phyloP scores from a whole-genome alignment of 2,797 vertebrate species.

The Lithobates pipiens region DNA sequence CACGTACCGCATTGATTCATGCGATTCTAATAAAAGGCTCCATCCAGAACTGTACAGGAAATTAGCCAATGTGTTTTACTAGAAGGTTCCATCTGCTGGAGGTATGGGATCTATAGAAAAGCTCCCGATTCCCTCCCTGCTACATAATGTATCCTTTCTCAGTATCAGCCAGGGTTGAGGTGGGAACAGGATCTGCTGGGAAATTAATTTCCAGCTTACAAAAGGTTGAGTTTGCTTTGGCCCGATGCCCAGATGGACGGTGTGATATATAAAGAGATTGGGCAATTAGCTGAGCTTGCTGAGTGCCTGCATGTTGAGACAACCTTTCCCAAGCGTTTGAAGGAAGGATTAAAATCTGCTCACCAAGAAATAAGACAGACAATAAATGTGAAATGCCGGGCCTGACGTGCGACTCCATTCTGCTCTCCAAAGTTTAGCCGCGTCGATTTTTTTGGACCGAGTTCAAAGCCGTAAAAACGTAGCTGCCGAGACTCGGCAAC shows the following conservation, averaged over 20 bases:
- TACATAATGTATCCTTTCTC: conserved; percentile 36
- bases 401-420: conserved; percentile 51
- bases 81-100: not conserved
- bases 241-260: conserved; percentile 57
- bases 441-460: conserved; percentile 55
- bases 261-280: conserved; percentile 59
- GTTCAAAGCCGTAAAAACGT: conserved; percentile 52
- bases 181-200: conserved; percentile 58
- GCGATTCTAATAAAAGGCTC: not conserved
- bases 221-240: conserved; percentile 59
- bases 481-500: conserved; percentile 26
- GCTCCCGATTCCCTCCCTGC: not conserved
- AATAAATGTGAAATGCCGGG: conserved; percentile 58
- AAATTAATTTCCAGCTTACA: conserved; percentile 59
- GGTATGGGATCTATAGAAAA: not conserved
- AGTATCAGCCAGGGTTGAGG: conserved; percentile 20
- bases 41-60: not conserved
- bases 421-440: conserved; percentile 56
- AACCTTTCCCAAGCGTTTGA: conserved; percentile 61
- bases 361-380: conserved; percentile 56
- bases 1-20: not conserved
- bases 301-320: conserved; percentile 61
- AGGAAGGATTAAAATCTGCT: conserved; percentile 60
- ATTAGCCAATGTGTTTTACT: not conserved
- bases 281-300: conserved; percentile 55